Evolutionary conservation across 2,113 vertebrate genomes (phyloP).

Genomic region (Anolis sagrei): DNA sequence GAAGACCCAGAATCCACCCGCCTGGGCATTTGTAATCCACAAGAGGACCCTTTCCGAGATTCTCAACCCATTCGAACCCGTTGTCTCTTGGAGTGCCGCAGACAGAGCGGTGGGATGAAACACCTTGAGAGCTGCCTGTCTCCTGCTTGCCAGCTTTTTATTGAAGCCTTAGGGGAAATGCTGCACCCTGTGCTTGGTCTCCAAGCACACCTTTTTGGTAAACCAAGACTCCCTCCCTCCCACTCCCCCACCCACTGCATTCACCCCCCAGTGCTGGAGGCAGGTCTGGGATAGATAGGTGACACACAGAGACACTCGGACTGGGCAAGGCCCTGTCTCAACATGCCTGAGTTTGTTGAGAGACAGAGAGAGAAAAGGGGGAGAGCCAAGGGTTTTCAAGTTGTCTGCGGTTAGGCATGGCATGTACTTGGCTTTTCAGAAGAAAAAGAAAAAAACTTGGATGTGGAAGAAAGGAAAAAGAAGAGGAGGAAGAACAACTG

Average conservation of each 20-base stretch:
- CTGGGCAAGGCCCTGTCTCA: constrained; percentile 7
- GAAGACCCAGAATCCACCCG: too few relatives aligned
- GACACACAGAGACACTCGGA: constrained; percentile 37
- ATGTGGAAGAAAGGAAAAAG: constrained; percentile 36
- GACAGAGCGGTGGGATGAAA: constrained; percentile 16
- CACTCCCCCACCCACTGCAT: background rate
- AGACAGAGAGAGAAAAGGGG: background rate
- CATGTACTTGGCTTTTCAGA: constrained; percentile 3
- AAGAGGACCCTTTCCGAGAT: background rate
- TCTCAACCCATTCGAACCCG: background rate
- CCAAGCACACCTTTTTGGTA: constrained; percentile 32
- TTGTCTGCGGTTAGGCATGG: constrained; percentile 41
- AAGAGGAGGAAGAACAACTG: background rate
- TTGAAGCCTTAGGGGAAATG: constrained; percentile 3
- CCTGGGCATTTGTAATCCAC: too few relatives aligned
- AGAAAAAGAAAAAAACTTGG: constrained; percentile 12
- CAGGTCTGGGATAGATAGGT: constrained; percentile 38
- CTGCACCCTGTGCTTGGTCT: background rate
- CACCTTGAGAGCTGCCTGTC: background rate
- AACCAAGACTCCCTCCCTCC: constrained; percentile 24
- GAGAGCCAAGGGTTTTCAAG: constrained; percentile 28
- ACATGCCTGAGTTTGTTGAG: constrained; percentile 20
- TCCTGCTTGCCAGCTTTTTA: background rate
- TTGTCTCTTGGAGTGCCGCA: constrained; percentile 11
- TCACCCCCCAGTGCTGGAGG: constrained; percentile 11